These are phyloP conservation scores for Thermophis baileyi DNA, from an alignment of 2,113 vertebrate species.

Conservation along the genomic window DNA sequence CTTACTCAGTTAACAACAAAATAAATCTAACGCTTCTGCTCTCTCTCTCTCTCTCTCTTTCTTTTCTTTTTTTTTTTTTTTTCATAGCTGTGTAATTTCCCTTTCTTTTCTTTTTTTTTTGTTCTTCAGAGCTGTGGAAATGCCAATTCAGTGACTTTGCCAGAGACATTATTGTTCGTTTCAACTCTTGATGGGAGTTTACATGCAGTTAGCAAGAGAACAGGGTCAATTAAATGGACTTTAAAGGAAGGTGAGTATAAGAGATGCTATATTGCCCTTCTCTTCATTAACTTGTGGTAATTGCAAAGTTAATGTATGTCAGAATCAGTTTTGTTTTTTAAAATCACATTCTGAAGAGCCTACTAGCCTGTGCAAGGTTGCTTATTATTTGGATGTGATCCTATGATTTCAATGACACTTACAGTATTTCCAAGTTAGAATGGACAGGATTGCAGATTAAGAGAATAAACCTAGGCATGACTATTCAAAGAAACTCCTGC, in stretches of 20 bases:
- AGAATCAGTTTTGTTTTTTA: not conserved
- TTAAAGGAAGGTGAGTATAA: slow-evolving; percentile 90
- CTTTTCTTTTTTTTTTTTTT: not conserved
- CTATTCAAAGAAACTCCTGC: not conserved
- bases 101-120: not conserved
- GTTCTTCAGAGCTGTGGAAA: slow-evolving; percentile 71
- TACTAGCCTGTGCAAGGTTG: not conserved
- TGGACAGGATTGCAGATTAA: not conserved
- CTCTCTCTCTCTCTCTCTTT: not conserved
- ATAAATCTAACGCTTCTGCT: not conserved
- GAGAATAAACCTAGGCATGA: not conserved
- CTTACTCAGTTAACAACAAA: not conserved
- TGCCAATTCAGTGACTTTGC: slow-evolving; percentile 84
- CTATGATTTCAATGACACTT: not conserved
- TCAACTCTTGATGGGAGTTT: slow-evolving; percentile 95
- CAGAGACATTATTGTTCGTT: slow-evolving; percentile 93
- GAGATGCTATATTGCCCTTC: not conserved
- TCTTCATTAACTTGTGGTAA: not conserved
- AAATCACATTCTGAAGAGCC: not conserved
- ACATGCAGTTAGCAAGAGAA: slow-evolving; percentile 95
- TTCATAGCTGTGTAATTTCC: slow-evolving; percentile 75
- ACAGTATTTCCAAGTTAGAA: not conserved
- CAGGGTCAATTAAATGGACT: slow-evolving; percentile 95
- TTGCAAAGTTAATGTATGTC: not conserved
- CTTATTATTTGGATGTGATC: not conserved